Conservation (phyloP, 2,888 invertebrate genomes). For the Antitype chi region DNA sequence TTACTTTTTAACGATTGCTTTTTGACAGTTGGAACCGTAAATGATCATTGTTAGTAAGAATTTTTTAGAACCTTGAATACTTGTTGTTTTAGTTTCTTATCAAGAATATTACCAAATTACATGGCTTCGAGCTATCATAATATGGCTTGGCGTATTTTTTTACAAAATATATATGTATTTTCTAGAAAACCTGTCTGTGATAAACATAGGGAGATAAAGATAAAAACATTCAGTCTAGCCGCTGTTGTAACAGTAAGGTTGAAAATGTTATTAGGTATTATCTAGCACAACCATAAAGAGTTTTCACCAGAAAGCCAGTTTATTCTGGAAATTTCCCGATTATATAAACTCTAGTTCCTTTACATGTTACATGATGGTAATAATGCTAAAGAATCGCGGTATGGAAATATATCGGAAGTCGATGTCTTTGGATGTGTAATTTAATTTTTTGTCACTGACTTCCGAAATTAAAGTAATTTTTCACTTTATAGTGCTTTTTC, state of each 20-base stretch:
- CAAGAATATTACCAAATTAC: background rate
- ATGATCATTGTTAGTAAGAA: background rate
- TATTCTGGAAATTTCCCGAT: background rate
- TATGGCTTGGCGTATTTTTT: background rate
- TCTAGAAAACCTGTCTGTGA: background rate
- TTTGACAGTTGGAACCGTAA: background rate
- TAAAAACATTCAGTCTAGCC: background rate
- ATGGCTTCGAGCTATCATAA: background rate
- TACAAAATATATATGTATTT: background rate
- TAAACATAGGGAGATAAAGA: background rate
- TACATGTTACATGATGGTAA: background rate
- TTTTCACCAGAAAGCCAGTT: background rate
- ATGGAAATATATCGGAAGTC: no score
- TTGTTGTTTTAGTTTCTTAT: constrained; percentile 1
- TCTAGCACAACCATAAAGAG: background rate
- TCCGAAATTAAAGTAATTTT: no score
- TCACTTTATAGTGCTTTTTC: no score
- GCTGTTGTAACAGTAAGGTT: background rate
- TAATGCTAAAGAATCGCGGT: background rate
- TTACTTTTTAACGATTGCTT: background rate
- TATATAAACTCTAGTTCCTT: background rate
- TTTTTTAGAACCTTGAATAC: background rate
- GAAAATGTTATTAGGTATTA: background rate
- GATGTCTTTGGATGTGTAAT: no score
- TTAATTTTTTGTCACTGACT: no score